These are phyloP conservation scores for Dynastes tityus DNA, from an alignment of 2,888 invertebrate species.

Conservation along the genomic window DNA sequence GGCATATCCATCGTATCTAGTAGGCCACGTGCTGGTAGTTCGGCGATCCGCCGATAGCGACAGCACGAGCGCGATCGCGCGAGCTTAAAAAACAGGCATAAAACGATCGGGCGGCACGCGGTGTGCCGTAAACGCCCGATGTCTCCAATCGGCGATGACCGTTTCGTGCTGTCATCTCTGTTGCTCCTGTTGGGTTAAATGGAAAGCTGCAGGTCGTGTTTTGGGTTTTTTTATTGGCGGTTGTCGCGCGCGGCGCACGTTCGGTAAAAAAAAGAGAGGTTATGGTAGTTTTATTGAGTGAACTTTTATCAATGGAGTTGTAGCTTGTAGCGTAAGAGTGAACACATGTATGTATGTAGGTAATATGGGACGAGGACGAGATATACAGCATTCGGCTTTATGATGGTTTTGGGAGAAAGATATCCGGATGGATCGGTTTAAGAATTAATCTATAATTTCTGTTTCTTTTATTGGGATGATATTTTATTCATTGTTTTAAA, in stretches of 20 bases:
- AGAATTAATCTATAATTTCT: no score
- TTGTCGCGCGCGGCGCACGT: neutral
- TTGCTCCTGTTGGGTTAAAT: neutral
- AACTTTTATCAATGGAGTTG: conserved; percentile 39
- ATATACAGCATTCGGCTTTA: no score
- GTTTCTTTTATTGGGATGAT: no score
- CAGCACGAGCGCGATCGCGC: neutral
- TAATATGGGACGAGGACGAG: no score
- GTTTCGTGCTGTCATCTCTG: neutral
- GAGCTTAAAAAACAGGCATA: neutral
- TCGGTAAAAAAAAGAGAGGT: conserved; percentile 5
- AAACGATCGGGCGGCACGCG: neutral
- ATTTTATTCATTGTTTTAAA: no score
- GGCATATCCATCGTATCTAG: neutral
- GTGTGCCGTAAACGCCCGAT: neutral
- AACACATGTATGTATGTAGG: no score
- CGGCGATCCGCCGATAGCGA: conserved; percentile 5
- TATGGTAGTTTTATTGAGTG: conserved; percentile 37
- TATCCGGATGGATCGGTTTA: no score
- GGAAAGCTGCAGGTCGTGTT: neutral
- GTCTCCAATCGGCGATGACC: no score
- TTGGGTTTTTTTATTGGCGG: conserved; percentile 5
- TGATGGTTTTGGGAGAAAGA: no score
- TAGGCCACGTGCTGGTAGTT: neutral
- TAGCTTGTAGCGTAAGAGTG: neutral